Evolutionary conservation across 2,797 vertebrate species (phyloP), one percentile per base, ranked within the genome.

Genomic region (Labeo calbasu): DNA sequence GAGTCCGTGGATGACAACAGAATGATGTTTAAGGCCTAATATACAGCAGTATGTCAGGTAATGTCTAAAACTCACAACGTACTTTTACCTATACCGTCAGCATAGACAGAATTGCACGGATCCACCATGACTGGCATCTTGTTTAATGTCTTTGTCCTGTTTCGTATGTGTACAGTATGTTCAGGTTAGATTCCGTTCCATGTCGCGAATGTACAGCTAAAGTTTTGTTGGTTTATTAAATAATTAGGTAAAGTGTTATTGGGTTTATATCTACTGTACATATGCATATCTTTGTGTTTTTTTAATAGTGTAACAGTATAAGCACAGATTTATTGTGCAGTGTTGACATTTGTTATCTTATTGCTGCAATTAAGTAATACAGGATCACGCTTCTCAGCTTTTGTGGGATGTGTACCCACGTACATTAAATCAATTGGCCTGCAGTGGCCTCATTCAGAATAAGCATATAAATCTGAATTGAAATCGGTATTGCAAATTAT

Each of bases 21-120:
- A 92, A 95, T 94, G 93, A 92, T 86, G 89, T 90, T 92, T 89
- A 87, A 91, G 88, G 93, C 94, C 85, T 96, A 91, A 95, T 93
- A 87, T 90, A 91, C 92, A 92, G 90, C 94, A 95, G 93, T 92
- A 96, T 96, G 95, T 96, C 95, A 95, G 94, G 95, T 96, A 88
- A 92, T 92, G 21, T 10, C 25, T 15, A 65, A 65, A 65, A 28
- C 25, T 15, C 2, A 2, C 14, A 14, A 63, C 23, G 28, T 23
- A 68, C 43, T 23, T 23, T n/a, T 78, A 13, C 19, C 17, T 48
- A 32, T 10, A 32, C 25, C 43, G 11, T 50, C 50, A 61, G 25
- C 36, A 43, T 48, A 21, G 11, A 10, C 25, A 25, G 6, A 36
- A 36, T 36, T 36, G 32, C 32, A 36, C 5, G 32, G 32, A 36